Conservation (phyloP, 2,797 vertebrate species). For the Discoglossus pictus region DNA sequence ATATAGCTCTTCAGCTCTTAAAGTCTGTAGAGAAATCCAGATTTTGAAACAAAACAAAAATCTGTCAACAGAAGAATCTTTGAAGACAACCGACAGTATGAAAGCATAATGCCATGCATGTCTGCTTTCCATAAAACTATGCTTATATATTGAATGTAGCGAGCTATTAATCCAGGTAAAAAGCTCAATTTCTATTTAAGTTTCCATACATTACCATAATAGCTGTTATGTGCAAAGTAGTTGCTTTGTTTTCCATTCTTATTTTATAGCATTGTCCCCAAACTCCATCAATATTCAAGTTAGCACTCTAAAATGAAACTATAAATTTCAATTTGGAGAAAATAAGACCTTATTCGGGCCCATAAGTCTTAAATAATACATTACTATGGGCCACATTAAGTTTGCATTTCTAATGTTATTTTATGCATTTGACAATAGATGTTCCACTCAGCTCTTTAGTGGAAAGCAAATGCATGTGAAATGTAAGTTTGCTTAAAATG, state of each 20-base stretch:
- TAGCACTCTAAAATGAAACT: conserved; percentile 74
- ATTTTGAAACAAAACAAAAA: conserved; percentile 22
- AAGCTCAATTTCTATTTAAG: conserved; percentile 45
- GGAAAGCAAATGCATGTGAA: conserved; percentile 69
- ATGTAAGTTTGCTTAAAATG: conserved; percentile 74
- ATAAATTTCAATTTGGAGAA: conserved; percentile 84
- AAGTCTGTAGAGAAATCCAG: conserved; percentile 35
- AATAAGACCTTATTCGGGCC: conserved; percentile 78
- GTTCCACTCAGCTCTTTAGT: conserved; percentile 69
- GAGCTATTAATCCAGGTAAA: conserved; percentile 55
- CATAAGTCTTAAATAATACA: conserved; percentile 86
- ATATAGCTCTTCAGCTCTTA: conserved; percentile 15
- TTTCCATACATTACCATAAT: conserved; percentile 66
- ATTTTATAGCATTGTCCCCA: conserved; percentile 64
- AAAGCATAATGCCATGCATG: conserved; percentile 33
- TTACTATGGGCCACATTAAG: conserved; percentile 72
- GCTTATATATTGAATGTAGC: conserved; percentile 42
- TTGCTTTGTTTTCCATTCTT: conserved; percentile 65
- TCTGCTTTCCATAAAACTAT: conserved; percentile 8
- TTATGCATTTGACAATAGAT: conserved; percentile 75
- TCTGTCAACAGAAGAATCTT: conserved; percentile 39
- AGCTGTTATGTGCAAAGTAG: conserved; percentile 57
- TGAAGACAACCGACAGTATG: conserved; percentile 45
- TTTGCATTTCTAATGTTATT: conserved; percentile 77
- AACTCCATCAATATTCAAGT: conserved; percentile 77